Evolutionary conservation across 1,140 invertebrate species (phyloP).

Genomic region (Megathymus violae): DNA sequence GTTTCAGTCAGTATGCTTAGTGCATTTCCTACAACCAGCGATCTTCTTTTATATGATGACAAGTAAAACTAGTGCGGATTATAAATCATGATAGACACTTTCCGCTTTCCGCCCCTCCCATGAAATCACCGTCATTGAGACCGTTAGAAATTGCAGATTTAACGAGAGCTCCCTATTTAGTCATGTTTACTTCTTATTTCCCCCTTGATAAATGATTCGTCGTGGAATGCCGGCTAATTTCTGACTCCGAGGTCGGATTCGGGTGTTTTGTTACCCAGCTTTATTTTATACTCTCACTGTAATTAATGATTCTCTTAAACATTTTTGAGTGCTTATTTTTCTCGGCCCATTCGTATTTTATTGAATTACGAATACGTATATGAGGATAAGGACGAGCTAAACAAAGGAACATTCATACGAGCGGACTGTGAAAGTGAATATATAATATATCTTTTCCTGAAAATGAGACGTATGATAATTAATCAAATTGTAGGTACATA

Average conservation of each 20-base stretch:
- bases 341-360: constrained; percentile 10
- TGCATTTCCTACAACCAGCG: too few species aligned
- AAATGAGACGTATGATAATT: too few species aligned
- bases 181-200: constrained; percentile 60
- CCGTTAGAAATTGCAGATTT: constrained; percentile 38
- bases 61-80: too few species aligned
- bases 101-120: neutral
- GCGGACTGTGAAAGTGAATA: too few species aligned
- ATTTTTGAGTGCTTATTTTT: constrained; percentile 18
- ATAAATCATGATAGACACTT: constrained; percentile 21
- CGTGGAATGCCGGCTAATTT: constrained; percentile 54
- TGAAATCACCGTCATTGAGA: constrained; percentile 17
- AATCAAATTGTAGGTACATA: too few species aligned
- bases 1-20: too few species aligned
- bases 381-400: neutral
- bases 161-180: constrained; percentile 54
- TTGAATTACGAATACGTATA: constrained; percentile 8
- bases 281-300: constrained; percentile 23
- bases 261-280: constrained; percentile 19
- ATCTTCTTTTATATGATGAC: too few species aligned
- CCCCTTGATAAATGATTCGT: constrained; percentile 48
- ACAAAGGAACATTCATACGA: neutral
- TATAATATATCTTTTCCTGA: too few species aligned
- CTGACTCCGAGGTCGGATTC: constrained; percentile 38
- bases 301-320: constrained; percentile 23